phyloP scores from a whole-genome alignment of 2,797 vertebrate species.

The Salmo trutta region DNA sequence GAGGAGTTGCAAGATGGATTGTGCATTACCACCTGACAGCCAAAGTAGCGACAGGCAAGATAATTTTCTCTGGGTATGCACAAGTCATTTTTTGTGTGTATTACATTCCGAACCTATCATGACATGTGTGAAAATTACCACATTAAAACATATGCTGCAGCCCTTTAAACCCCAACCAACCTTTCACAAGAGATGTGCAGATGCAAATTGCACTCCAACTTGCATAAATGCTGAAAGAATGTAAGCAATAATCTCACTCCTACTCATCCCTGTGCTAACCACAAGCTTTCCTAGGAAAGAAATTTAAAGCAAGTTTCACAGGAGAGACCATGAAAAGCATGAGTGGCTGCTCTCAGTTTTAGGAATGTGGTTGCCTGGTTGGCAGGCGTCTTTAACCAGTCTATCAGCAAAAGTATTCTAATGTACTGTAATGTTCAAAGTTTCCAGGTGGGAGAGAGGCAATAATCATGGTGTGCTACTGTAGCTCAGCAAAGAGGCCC shows the following conservation, averaged over 20 bases:
- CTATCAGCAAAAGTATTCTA: slow-evolving; percentile 53
- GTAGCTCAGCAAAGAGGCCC: slow-evolving; percentile 17
- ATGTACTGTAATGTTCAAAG: slow-evolving; percentile 29
- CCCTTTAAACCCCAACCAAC: slow-evolving; percentile 45
- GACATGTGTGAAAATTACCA: slow-evolving; percentile 41
- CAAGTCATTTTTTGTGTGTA: not conserved
- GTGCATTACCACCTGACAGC: slow-evolving; percentile 19
- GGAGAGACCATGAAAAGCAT: slow-evolving; percentile 70
- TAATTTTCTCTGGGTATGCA: slow-evolving; percentile 12
- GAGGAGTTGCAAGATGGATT: slow-evolving; percentile 6
- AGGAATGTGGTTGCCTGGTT: slow-evolving; percentile 61
- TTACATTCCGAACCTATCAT: slow-evolving; percentile 25
- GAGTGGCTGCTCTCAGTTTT: slow-evolving; percentile 63
- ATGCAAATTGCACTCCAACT: slow-evolving; percentile 63
- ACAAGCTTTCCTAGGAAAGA: slow-evolving; percentile 70
- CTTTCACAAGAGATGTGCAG: slow-evolving; percentile 57
- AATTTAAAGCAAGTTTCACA: slow-evolving; percentile 69
- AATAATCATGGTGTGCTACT: slow-evolving; percentile 24
- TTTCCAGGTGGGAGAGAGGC: slow-evolving; percentile 27
- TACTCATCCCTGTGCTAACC: slow-evolving; percentile 74
- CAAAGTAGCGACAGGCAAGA: slow-evolving; percentile 20
- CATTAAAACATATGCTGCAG: slow-evolving; percentile 48
- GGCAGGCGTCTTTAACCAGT: slow-evolving; percentile 44
- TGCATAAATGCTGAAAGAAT: slow-evolving; percentile 72
- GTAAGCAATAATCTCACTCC: slow-evolving; percentile 76